phyloP scores from a whole-genome alignment of 2,888 invertebrate genomes.

The Drosophila paracracens region DNA sequence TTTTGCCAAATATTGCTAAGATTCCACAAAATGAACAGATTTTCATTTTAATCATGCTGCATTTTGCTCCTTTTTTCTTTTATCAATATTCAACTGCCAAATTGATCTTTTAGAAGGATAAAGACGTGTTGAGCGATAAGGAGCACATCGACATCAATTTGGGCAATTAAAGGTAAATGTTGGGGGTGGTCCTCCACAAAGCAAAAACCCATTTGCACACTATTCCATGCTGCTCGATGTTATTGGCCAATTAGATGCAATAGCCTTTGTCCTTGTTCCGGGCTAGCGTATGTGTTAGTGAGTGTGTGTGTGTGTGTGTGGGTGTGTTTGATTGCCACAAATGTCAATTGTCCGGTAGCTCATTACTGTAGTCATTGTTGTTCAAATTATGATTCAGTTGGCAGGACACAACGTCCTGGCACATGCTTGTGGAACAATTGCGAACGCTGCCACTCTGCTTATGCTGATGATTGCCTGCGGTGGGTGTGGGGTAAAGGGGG shows the following conservation, averaged over 20 bases:
- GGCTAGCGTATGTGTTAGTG: conserved; percentile 18
- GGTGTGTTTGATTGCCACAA: conserved; percentile 19
- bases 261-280: conserved; percentile 1
- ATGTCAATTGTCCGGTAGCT: conserved; percentile 54
- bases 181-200: conserved; percentile 21
- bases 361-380: conserved; percentile 58
- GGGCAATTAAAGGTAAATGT: conserved; percentile 68
- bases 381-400: conserved; percentile 49
- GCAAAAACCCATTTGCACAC: background rate
- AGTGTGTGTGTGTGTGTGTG: conserved; percentile 18
- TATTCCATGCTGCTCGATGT: conserved; percentile 5
- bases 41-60: background rate
- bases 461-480: conserved; percentile 37
- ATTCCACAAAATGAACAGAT: background rate
- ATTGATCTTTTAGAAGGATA: background rate
- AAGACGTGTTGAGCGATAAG: background rate
- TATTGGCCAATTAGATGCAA: conserved; percentile 54
- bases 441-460: conserved; percentile 30
- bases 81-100: background rate
- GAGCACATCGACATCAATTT: conserved; percentile 57
- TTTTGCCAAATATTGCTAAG: background rate
- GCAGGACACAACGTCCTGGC: conserved; percentile 19
- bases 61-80: background rate
- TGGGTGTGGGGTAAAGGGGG: background rate
- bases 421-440: conserved; percentile 27